A percentile compares a stretch with the other conserved stretches of the same genome.
These are phyloP conservation scores for Tenualosa ilisha DNA, from an alignment of 2,797 vertebrate species.

Conservation along the genomic window DNA sequence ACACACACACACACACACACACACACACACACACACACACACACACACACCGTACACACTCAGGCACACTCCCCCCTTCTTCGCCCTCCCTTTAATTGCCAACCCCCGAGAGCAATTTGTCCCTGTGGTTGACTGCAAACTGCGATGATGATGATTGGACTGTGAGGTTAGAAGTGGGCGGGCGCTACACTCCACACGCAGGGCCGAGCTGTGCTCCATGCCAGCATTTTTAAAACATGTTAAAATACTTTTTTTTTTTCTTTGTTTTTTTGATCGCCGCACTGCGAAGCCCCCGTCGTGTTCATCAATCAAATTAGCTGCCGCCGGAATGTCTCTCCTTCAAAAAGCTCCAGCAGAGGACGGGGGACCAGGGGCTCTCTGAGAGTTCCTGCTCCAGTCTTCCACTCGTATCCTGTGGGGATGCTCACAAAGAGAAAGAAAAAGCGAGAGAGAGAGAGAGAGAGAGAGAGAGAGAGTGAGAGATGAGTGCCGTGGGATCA, in stretches of 20 bases:
- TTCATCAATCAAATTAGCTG: constrained; percentile 44
- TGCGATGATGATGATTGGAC: constrained; percentile 49
- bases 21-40: constrained; percentile 8
- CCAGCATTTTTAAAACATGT: neutral
- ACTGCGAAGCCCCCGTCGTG: constrained; percentile 40
- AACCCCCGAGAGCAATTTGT: constrained; percentile 70
- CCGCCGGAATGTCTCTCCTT: neutral
- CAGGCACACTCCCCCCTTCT: neutral
- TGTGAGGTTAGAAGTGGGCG: constrained; percentile 31
- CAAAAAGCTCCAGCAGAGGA: neutral
- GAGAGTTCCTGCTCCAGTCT: neutral
- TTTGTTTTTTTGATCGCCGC: constrained; percentile 46
- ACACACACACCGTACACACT: neutral
- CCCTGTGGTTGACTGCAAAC: constrained; percentile 58
- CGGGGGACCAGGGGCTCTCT: neutral
- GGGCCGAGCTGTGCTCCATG: neutral
- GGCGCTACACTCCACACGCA: neutral
- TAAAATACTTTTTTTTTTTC: constrained; percentile 17
- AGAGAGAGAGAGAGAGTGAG: neutral
- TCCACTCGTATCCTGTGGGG: neutral
- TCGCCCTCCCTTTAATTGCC: constrained; percentile 63
- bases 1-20: neutral
- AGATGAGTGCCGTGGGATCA: neutral
- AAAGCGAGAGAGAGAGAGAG: neutral
- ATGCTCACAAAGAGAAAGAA: neutral